phyloP scores from a whole-genome alignment of 2,113 vertebrate genomes.

The Engystomops pustulosus region DNA sequence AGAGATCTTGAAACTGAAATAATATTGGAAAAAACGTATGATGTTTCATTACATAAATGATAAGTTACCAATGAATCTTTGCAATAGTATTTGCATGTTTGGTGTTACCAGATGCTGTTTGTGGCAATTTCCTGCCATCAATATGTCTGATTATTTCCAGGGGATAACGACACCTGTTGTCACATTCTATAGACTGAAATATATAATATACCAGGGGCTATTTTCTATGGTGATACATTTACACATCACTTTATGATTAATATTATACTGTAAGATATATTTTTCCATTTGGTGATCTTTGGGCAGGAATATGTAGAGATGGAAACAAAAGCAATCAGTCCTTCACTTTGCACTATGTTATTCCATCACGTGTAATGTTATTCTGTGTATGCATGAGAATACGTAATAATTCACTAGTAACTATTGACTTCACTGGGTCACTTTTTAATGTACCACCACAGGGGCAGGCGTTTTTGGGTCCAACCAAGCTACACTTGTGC shows the following conservation, averaged over 20 bases:
- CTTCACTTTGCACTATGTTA: conserved; percentile 24
- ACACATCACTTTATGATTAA: background rate
- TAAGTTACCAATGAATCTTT: no score
- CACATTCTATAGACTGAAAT: background rate
- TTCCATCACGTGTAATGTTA: conserved; percentile 5
- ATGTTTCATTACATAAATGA: no score
- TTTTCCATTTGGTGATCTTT: background rate
- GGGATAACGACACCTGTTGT: background rate
- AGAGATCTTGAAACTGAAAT: no score
- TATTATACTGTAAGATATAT: conserved; percentile 16
- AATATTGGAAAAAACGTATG: no score
- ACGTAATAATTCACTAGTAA: background rate
- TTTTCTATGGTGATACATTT: conserved; percentile 14
- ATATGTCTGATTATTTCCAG: background rate
- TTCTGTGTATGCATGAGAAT: conserved; percentile 15
- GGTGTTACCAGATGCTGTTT: background rate
- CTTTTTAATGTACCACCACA: background rate
- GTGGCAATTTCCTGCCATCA: background rate
- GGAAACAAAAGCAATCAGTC: background rate
- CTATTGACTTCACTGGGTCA: background rate
- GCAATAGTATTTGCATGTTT: background rate
- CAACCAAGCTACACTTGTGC: background rate
- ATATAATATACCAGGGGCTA: background rate
- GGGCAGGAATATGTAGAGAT: background rate
- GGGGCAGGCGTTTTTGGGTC: background rate